Percentiles rank a stretch among this genome's conserved stretches.
Evolutionary conservation across 2,113 vertebrate genomes (phyloP).

Genomic region (Oreochromis aureus): DNA sequence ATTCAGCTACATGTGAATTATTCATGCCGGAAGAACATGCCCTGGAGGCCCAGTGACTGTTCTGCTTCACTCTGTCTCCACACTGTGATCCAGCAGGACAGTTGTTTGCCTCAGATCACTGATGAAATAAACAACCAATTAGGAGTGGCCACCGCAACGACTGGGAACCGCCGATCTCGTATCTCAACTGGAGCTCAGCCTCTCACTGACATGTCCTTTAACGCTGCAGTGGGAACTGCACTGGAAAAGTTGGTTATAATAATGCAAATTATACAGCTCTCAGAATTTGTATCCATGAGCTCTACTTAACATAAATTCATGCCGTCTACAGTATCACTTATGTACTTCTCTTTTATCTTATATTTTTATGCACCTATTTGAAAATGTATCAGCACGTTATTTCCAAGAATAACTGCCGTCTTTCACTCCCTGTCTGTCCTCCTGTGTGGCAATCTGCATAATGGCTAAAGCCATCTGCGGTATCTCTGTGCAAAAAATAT

Average conservation of each 20-base stretch:
- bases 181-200: not conserved
- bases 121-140: conserved; percentile 17
- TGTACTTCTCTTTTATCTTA: not conserved
- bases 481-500: not conserved
- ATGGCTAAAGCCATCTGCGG: not conserved
- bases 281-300: not conserved
- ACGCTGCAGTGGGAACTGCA: not conserved
- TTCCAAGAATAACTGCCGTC: not conserved
- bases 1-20: conserved; percentile 65
- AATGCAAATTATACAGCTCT: not conserved
- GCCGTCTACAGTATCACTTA: not conserved
- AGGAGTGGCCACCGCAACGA: not conserved
- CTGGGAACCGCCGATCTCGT: not conserved
- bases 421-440: not conserved
- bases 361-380: not conserved
- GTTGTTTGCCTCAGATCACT: not conserved
- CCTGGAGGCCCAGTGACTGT: not conserved
- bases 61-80: conserved; percentile 1
- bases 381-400: not conserved
- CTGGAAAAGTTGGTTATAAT: not conserved
- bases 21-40: conserved; percentile 53
- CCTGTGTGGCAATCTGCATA: not conserved
- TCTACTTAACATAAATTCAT: not conserved
- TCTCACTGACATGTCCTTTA: not conserved
- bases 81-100: conserved; percentile 11